phyloP scores from a whole-genome alignment of 2,113 vertebrate species.

The Osmerus eperlanus region DNA sequence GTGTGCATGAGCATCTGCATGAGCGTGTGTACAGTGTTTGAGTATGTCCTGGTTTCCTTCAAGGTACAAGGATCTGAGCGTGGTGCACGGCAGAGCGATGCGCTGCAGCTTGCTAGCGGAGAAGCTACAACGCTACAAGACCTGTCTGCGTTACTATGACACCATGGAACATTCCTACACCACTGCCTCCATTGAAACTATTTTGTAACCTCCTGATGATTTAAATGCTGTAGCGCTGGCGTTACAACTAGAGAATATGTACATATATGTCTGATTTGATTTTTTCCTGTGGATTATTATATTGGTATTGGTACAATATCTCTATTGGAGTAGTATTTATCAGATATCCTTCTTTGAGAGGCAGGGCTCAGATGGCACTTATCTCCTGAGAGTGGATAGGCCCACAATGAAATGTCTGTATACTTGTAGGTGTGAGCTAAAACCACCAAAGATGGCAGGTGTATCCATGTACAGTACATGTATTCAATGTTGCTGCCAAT shows the following conservation, averaged over 20 bases:
- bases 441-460: no score
- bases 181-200: constrained; percentile 70
- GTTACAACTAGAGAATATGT: constrained; percentile 34
- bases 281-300: background rate
- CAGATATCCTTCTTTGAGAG: no score
- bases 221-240: constrained; percentile 52
- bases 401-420: no score
- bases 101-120: constrained; percentile 70
- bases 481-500: no score
- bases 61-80: constrained; percentile 80
- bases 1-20: background rate
- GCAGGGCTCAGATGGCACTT: background rate
- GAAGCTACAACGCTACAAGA: constrained; percentile 78
- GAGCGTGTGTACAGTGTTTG: background rate
- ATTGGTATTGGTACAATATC: background rate
- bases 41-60: background rate
- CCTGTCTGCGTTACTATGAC: constrained; percentile 77
- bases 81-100: constrained; percentile 63
- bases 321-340: background rate
- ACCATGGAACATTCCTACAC: constrained; percentile 72
- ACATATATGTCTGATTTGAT: background rate
- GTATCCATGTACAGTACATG: no score
- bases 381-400: no score
- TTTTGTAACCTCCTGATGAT: constrained; percentile 51
- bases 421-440: no score